A percentile compares a stretch with the other conserved stretches of the same genome.
These are phyloP conservation scores for Tigriopus japonicus DNA, from an alignment of 1,140 invertebrate species.

Conservation along the genomic window DNA sequence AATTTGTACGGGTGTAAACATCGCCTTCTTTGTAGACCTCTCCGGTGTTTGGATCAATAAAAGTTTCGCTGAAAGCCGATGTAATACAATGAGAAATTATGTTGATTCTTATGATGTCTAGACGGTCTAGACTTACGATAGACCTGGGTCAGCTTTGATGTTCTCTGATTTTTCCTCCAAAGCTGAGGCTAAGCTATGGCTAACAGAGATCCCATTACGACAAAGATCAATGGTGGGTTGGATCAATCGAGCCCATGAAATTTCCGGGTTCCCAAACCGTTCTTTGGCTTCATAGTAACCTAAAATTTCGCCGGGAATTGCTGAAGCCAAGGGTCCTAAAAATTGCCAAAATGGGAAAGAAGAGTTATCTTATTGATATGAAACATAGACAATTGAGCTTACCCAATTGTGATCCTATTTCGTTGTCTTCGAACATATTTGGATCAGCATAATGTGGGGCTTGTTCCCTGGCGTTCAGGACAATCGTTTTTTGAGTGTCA, in stretches of 20 bases:
- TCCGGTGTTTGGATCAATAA: slow-evolving; percentile 2
- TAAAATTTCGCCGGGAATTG: slow-evolving; percentile 12
- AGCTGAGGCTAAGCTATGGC: slow-evolving; percentile 1
- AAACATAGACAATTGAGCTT: background rate
- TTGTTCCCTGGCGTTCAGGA: slow-evolving; percentile 13
- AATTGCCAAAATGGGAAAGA: too few relatives aligned
- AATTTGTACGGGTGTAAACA: slow-evolving; percentile 24
- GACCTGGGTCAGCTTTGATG: background rate
- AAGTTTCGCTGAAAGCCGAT: slow-evolving; percentile 11
- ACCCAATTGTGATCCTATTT: background rate
- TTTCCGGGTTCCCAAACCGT: background rate
- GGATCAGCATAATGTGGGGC: background rate
- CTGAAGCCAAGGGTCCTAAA: slow-evolving; percentile 1
- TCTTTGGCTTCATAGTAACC: slow-evolving; percentile 9
- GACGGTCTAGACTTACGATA: background rate
- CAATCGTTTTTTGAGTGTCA: background rate
- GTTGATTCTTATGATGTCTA: too few relatives aligned
- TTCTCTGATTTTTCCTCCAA: background rate
- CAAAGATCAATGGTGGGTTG: slow-evolving; percentile 13
- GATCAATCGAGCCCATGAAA: slow-evolving; percentile 3
- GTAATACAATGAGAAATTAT: too few relatives aligned
- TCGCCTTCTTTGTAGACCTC: slow-evolving; percentile 25
- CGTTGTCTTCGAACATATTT: slow-evolving; percentile 3
- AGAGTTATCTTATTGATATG: background rate
- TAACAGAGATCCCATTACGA: slow-evolving; percentile 13